Conservation (phyloP, 2,113 vertebrate genomes). For the Ginglymostoma cirratum region DNA sequence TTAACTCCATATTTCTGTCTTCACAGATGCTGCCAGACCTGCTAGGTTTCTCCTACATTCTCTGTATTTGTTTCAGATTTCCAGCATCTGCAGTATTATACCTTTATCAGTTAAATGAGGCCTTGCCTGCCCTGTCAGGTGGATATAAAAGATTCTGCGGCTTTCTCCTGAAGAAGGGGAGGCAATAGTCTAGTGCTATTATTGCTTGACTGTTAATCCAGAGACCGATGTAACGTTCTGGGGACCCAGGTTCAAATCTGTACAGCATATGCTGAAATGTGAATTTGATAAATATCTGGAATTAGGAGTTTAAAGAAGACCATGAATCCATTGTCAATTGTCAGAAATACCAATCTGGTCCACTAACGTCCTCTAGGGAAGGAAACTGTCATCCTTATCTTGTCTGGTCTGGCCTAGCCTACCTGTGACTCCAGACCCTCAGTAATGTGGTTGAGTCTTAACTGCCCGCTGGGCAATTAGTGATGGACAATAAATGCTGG, state of each 20-base stretch:
- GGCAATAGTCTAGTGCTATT: no score
- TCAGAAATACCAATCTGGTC: not conserved
- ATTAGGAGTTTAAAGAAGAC: no score
- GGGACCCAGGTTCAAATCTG: not conserved
- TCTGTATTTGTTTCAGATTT: no score
- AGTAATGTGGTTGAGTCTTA: not conserved
- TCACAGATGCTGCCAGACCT: no score
- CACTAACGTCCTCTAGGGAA: not conserved
- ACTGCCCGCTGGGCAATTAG: not conserved
- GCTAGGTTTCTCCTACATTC: no score
- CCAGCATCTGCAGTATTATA: no score
- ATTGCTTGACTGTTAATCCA: no score
- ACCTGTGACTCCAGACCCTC: not conserved
- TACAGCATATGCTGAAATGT: no score
- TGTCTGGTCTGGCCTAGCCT: not conserved
- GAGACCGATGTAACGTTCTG: not conserved
- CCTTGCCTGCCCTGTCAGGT: not conserved
- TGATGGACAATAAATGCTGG: not conserved
- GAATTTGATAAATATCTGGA: no score
- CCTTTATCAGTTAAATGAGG: not conserved
- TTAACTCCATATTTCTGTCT: no score
- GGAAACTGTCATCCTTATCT: no score
- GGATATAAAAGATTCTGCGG: not conserved
- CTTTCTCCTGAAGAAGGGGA: not conserved
- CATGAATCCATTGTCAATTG: no score